These are phyloP conservation scores for Ophonus ardosiacus DNA, from an alignment of 2,888 invertebrate genomes.

Conservation along the genomic window DNA sequence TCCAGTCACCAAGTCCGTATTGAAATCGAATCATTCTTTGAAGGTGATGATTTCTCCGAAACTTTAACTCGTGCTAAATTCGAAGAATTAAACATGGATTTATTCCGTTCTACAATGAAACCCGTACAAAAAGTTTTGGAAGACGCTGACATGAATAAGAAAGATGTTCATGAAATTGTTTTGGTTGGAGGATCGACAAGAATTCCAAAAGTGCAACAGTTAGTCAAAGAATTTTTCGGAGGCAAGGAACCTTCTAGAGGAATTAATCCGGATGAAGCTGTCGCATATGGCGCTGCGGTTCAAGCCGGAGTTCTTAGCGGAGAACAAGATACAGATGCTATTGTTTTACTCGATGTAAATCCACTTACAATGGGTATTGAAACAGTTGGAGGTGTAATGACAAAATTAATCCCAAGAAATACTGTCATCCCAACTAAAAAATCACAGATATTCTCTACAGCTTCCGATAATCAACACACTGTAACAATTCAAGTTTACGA, in stretches of 20 bases:
- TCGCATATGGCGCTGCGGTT: constrained; percentile 98
- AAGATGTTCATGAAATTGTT: constrained; percentile 99
- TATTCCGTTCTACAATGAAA: constrained; percentile 94
- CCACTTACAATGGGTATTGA: constrained; percentile 99
- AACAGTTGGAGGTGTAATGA: constrained; percentile 99
- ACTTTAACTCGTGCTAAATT: constrained; percentile 98
- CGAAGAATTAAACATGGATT: constrained; percentile 97
- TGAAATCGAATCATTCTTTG: constrained; percentile 99
- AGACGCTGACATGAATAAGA: constrained; percentile 99
- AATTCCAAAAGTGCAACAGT: constrained; percentile 97
- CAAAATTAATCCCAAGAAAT: constrained; percentile 97
- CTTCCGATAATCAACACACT: constrained; percentile 98
- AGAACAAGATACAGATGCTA: constrained; percentile 97
- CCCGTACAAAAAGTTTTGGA: constrained; percentile 97
- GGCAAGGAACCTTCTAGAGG: constrained; percentile 99
- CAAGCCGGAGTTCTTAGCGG: constrained; percentile 99
- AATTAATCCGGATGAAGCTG: constrained; percentile 99
- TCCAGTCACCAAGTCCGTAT: constrained; percentile 97
- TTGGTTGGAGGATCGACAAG: constrained; percentile 99
- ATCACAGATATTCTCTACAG: constrained; percentile 99
- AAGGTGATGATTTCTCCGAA: constrained; percentile 99
- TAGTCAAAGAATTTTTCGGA: constrained; percentile 96
- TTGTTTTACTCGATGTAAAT: constrained; percentile 98
- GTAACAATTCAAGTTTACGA: constrained; percentile 99
- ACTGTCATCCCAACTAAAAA: constrained; percentile 99